Evolutionary conservation across 2,113 vertebrate species (phyloP).

Genomic region (Glaucidium brasilianum): DNA sequence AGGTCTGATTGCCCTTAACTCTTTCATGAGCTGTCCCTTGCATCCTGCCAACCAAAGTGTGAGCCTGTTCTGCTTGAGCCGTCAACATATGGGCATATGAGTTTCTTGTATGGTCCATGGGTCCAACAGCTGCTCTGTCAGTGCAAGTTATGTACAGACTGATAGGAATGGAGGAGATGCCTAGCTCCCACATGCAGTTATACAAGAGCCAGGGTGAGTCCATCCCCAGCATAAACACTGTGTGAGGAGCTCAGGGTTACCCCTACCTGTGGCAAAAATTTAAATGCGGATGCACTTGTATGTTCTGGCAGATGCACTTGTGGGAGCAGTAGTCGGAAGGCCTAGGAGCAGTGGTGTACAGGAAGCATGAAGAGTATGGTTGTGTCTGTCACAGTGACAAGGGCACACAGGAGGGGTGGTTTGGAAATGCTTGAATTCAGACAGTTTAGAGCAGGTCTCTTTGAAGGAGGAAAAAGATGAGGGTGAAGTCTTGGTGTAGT

Average conservation of each 20-base stretch:
- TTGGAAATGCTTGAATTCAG: background rate
- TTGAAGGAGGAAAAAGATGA: background rate
- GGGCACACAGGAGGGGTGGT: background rate
- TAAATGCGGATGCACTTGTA: background rate
- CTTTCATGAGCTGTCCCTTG: background rate
- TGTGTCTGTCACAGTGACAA: background rate
- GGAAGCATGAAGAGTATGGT: background rate
- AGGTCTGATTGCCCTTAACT: background rate
- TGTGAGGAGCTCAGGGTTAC: background rate
- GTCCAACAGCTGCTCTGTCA: background rate
- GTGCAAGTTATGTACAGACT: background rate
- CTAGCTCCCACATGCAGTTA: background rate
- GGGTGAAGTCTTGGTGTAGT: background rate
- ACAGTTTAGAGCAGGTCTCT: background rate
- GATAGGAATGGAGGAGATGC: background rate
- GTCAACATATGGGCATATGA: fast-evolving
- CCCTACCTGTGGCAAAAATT: background rate
- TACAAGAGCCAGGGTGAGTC: background rate
- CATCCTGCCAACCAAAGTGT: background rate
- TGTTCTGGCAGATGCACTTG: background rate
- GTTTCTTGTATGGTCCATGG: background rate
- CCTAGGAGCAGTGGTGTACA: background rate
- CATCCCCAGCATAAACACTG: background rate
- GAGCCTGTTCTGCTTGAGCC: background rate
- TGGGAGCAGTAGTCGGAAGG: background rate